phyloP scores from a whole-genome alignment of 2,888 invertebrate species.

The Aphodius sticticus region DNA sequence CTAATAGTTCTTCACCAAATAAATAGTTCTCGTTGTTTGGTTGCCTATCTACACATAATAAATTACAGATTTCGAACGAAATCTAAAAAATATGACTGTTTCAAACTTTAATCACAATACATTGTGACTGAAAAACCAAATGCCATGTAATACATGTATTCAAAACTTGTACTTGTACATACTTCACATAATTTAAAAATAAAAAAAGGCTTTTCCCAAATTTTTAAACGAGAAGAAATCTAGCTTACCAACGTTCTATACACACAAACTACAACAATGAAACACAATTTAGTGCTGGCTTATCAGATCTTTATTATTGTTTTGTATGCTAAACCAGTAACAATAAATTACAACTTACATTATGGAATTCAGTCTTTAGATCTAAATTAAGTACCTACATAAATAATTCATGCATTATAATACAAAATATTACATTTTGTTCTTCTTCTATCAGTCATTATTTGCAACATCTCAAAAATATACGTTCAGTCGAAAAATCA shows the following conservation, averaged over 20 bases:
- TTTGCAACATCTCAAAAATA: background rate
- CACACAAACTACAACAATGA: background rate
- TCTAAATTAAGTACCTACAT: background rate
- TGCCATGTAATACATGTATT: no score
- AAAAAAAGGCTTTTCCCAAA: no score
- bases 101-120: no score
- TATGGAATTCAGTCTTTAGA: background rate
- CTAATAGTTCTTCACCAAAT: background rate
- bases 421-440: no score
- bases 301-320: background rate
- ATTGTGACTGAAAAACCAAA: no score
- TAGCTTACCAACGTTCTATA: no score
- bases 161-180: no score
- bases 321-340: background rate
- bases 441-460: no score
- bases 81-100: no score
- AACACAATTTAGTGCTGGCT: background rate
- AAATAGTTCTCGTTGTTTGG: background rate
- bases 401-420: no score
- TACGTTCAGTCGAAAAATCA: background rate
- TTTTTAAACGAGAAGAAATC: no score
- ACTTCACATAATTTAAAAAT: no score
- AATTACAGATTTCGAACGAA: background rate
- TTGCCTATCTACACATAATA: background rate
- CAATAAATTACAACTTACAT: background rate